Evolutionary conservation across 2,797 vertebrate species (phyloP).

Genomic region (Pseudochirops corinnae): DNA sequence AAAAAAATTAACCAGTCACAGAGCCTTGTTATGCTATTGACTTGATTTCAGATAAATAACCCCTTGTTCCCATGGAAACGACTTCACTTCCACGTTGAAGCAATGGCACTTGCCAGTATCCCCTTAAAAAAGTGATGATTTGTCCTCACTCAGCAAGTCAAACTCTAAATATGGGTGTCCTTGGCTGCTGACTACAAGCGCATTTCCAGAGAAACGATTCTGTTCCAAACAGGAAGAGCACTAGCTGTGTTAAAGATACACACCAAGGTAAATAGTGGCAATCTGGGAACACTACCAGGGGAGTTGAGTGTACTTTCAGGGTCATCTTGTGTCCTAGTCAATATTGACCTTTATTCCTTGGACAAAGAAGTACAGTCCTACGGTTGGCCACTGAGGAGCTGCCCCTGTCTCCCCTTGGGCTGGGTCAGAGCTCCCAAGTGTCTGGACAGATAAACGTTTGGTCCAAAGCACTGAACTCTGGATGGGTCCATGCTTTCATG

Average conservation of each 20-base stretch:
- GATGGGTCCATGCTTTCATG: not conserved
- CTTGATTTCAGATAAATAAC: slow-evolving; percentile 34
- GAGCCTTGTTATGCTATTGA: slow-evolving; percentile 20
- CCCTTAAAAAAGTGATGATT: not conserved
- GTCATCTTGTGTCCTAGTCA: not conserved
- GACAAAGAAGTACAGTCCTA: not conserved
- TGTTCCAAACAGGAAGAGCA: slow-evolving; percentile 30
- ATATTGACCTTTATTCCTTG: not conserved
- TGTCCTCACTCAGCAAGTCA: slow-evolving; percentile 20
- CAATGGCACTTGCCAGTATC: not conserved
- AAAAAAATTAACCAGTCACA: not conserved
- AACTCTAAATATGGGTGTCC: slow-evolving; percentile 58
- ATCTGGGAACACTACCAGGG: not conserved
- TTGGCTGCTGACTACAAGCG: slow-evolving; percentile 23
- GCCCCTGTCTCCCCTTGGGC: not conserved
- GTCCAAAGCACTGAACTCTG: not conserved
- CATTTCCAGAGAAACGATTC: slow-evolving; percentile 67
- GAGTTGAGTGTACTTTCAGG: not conserved
- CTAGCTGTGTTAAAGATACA: slow-evolving; percentile 13
- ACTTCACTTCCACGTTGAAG: slow-evolving; percentile 38
- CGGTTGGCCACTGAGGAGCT: not conserved
- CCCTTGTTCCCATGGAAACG: slow-evolving; percentile 44
- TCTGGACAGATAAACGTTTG: not conserved
- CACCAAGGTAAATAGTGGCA: not conserved
- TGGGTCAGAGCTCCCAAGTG: not conserved